These are phyloP conservation scores for Eleutherodactylus coqui DNA, from an alignment of 2,797 vertebrate species.

Conservation along the genomic window DNA sequence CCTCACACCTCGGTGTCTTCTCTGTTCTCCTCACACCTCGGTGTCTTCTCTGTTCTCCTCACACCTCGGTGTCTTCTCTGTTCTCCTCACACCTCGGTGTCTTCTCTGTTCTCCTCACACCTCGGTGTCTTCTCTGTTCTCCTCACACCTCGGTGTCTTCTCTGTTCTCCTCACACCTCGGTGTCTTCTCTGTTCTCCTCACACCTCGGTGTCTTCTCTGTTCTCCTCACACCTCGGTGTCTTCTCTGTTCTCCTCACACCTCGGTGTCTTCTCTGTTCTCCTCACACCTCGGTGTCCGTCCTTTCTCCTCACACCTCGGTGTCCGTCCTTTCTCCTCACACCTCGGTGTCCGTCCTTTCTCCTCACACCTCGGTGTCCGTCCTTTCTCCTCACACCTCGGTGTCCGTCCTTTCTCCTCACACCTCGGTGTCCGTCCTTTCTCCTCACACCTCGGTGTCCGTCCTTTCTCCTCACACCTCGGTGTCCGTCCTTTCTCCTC, in stretches of 20 bases:
- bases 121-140: not conserved
- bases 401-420: not conserved
- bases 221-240: not conserved
- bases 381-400: not conserved
- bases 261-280: not conserved
- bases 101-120: not conserved
- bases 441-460: not conserved
- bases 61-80: not conserved
- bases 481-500: not conserved
- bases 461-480: not conserved
- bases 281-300: too few species aligned
- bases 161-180: not conserved
- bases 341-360: not conserved
- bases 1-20: too few species aligned
- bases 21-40: too few species aligned
- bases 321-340: not conserved
- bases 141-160: not conserved
- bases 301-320: not conserved
- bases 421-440: not conserved
- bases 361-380: not conserved
- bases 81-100: too few species aligned
- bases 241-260: not conserved
- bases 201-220: not conserved
- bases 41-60: not conserved
- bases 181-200: not conserved